Percentiles rank a stretch among this genome's conserved stretches.
phyloP scores from a whole-genome alignment of 2,888 invertebrate species.

The Erebia ligea region DNA sequence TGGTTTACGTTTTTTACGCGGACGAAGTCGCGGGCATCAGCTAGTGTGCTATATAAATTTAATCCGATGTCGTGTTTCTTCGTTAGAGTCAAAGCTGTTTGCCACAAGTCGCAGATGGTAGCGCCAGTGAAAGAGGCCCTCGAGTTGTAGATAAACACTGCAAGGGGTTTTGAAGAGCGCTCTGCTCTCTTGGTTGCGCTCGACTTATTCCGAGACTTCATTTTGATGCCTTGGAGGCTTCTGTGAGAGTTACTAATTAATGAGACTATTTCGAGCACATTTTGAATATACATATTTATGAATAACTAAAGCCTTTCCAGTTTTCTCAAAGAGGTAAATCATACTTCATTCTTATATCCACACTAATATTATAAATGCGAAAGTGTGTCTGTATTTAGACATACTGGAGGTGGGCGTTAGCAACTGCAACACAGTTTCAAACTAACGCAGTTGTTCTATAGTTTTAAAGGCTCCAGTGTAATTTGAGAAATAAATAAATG shows the following conservation, averaged over 20 bases:
- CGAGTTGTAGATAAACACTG: slow-evolving; percentile 33
- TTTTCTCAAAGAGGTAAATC: too few species aligned
- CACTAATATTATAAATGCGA: too few species aligned
- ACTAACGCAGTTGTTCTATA: too few species aligned
- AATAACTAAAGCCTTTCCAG: background rate
- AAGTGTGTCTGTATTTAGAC: too few species aligned
- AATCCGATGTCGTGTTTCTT: background rate
- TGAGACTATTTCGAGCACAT: background rate
- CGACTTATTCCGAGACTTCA: slow-evolving; percentile 19
- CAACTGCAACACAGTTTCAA: too few species aligned
- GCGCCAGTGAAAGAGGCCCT: slow-evolving; percentile 20
- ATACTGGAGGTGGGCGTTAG: too few species aligned
- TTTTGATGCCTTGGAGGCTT: background rate
- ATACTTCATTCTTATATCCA: too few species aligned
- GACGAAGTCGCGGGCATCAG: too few species aligned
- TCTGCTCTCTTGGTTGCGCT: slow-evolving; percentile 29
- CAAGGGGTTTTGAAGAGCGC: slow-evolving; percentile 30
- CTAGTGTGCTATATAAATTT: background rate
- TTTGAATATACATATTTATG: too few species aligned
- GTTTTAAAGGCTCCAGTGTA: too few species aligned
- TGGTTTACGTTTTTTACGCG: too few species aligned
- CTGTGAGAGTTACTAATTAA: slow-evolving; percentile 11
- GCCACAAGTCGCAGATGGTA: slow-evolving; percentile 8
- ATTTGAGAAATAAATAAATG: too few species aligned
- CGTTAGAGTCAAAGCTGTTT: slow-evolving; percentile 16